These are phyloP conservation scores for Aspiorhynchus laticeps DNA, from an alignment of 2,113 vertebrate genomes.

Conservation along the genomic window DNA sequence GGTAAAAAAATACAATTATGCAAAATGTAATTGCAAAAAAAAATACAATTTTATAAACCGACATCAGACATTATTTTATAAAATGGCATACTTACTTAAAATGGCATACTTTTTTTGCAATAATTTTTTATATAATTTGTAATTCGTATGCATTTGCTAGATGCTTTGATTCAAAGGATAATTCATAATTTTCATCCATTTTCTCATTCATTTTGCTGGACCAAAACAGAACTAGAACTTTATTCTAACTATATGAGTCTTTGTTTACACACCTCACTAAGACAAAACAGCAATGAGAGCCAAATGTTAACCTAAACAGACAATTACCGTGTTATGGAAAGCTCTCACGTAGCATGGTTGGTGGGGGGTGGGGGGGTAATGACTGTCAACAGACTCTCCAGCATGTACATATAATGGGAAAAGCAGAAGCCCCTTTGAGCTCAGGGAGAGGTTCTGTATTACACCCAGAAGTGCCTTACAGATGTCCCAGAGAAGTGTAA, in stretches of 20 bases:
- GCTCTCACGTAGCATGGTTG: constrained; percentile 17
- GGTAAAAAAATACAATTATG: background rate
- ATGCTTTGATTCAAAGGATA: background rate
- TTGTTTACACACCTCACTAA: constrained; percentile 17
- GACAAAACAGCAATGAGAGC: background rate
- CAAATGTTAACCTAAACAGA: constrained; percentile 37
- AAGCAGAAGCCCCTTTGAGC: constrained; percentile 41
- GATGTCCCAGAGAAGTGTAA: constrained; percentile 63
- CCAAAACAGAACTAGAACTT: background rate
- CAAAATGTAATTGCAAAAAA: background rate
- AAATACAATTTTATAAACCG: no score
- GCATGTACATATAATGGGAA: constrained; percentile 33
- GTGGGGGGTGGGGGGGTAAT: constrained; percentile 5
- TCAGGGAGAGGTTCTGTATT: constrained; percentile 55
- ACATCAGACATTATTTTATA: background rate
- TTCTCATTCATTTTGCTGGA: background rate
- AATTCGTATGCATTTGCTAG: background rate
- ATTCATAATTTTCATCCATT: background rate
- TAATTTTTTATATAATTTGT: background rate
- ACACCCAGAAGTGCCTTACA: constrained; percentile 67
- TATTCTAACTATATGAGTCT: background rate
- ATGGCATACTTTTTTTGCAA: background rate
- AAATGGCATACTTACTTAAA: background rate
- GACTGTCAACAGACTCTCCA: constrained; percentile 29
- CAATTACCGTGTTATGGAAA: constrained; percentile 24